Evolutionary conservation across 2,113 vertebrate species (phyloP), one percentile per base, ranked within the genome.

Genomic region (Campylorhamphus procurvoides): DNA sequence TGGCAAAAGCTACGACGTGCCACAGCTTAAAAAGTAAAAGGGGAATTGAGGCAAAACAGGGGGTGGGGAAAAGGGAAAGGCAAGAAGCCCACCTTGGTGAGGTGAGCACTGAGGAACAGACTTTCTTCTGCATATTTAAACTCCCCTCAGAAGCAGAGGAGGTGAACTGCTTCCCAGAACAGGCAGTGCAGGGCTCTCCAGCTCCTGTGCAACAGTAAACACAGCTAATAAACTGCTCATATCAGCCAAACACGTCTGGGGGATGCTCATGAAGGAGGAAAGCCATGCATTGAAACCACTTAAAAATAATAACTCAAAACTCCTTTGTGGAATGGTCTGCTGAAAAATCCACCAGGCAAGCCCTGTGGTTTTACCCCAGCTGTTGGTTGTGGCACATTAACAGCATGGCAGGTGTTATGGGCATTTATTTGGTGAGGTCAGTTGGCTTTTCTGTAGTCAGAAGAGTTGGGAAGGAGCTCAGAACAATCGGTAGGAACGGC

Each of bases 271-370:
- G 74, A 59, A 12, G 63, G 87, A 93, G 46, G 67, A 86, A 72
- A 82, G 87, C 50, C 40, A 25, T 47, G n/a, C 35, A 50, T 33
- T 87, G 25, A 67, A 92, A 59, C 35, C 28, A 33, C 14, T 39
- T 55, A 42, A 63, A 1, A 69, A 24, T 8, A 50, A 53, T 50
- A 50, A 47, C 37, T 37, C 18, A 64, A 46, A 62, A 84, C 71
- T 90, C 52, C 50, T 87, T 56, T 68, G 89, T 71, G 84, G 67
- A 49, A 68, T 3, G 67, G 53, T 89, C 58, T 68, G 58, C 93
- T 95, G 86, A 64, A 90, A 95, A 95, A 94, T 71, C 85, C 83
- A 74, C 64, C 37, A 89, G 69, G 81, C 12, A 74, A 94, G 76
- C 46, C 55, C 60, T 39, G 75, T 73, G 67, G 46, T 74, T 94